Evolutionary conservation across 2,113 vertebrate genomes (phyloP), one percentile per base, ranked within the genome.

Genomic region (Tenrec ecaudatus): DNA sequence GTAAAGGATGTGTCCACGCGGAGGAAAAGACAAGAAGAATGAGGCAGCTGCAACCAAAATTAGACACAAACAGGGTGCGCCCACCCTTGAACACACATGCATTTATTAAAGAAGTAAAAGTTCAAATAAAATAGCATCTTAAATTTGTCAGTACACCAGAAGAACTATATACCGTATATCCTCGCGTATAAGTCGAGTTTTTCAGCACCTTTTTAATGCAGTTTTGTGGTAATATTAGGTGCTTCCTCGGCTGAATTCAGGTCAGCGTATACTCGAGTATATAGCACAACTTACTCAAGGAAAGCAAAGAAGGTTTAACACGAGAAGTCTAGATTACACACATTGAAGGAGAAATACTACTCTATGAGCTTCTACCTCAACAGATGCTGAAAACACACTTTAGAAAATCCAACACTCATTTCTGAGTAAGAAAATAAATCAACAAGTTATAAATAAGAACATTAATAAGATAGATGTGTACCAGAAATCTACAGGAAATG

Each of bases 231-330:
- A 53, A 53, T 10, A 53, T 53, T 10, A 53, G 12, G 47, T 10
- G 9, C 12, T 10, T 5, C 12, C 12, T 53, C 47, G 12, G 47
- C 47, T 53, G 47, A 53, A 53, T 14, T 10, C 47, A 2, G 12
- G 47, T 14, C 47, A 14, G 12, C 47, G 6, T 53, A 53, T 14
- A 53, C 9, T 53, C 12, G 47, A 53, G 47, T 10, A 53, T 53
- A 53, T 53, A 53, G 5, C 47, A 1, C 11, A 53, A 14, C 47
- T 53, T 10, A 53, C 11, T 5, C 47, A 53, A 92, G 88, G 15
- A 78, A n/a, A 11, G 76, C 47, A 53, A 92, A 91, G 15, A 78
- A n/a, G 16, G 76, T 57, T 89, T 93, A 91, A 94, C 38, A 64
- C 0, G 9, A 7, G 23, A 79, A 64, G 9, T 78, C 11, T 78